Evolutionary conservation across 2,797 vertebrate species (phyloP).

Genomic region (Apogon hyalosoma): DNA sequence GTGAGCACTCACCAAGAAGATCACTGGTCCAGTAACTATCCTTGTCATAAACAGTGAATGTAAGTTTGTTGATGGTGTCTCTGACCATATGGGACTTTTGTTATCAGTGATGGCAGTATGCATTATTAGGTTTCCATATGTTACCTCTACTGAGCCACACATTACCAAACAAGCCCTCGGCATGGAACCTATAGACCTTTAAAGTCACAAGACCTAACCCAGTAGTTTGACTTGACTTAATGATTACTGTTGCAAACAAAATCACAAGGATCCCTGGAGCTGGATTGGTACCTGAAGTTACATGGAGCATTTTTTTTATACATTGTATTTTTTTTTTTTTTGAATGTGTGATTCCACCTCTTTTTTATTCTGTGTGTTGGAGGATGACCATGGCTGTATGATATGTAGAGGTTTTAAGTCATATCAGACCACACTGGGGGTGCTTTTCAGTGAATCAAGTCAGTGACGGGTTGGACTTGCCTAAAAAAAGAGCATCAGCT

Average conservation of each 20-base stretch:
- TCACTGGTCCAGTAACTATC: slow-evolving; percentile 49
- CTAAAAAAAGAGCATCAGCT: slow-evolving; percentile 36
- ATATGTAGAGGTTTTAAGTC: slow-evolving; percentile 52
- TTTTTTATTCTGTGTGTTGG: slow-evolving; percentile 15
- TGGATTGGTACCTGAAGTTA: slow-evolving; percentile 39
- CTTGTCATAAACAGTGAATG: slow-evolving; percentile 38
- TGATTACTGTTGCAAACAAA: slow-evolving; percentile 45
- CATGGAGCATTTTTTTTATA: slow-evolving; percentile 54
- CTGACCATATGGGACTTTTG: slow-evolving; percentile 42
- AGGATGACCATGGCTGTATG: slow-evolving; percentile 27
- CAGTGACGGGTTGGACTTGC: slow-evolving; percentile 12
- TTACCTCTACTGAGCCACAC: slow-evolving; percentile 26
- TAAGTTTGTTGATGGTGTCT: slow-evolving; percentile 32
- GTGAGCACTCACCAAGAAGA: slow-evolving; percentile 19
- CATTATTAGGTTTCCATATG: slow-evolving; percentile 3
- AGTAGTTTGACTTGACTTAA: slow-evolving; percentile 52
- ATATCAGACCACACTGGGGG: no score
- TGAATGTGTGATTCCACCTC: slow-evolving; percentile 60
- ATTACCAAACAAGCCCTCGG: slow-evolving; percentile 40
- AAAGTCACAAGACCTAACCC: slow-evolving; percentile 53
- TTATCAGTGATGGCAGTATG: slow-evolving; percentile 28
- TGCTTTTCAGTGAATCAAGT: slow-evolving; percentile 42
- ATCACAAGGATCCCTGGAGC: slow-evolving; percentile 54
- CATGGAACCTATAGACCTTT: slow-evolving; percentile 36
- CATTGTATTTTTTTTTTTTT: slow-evolving; percentile 37